Conservation (phyloP, 2,113 vertebrate genomes). For the Rhegmatorhina hoffmannsi region DNA sequence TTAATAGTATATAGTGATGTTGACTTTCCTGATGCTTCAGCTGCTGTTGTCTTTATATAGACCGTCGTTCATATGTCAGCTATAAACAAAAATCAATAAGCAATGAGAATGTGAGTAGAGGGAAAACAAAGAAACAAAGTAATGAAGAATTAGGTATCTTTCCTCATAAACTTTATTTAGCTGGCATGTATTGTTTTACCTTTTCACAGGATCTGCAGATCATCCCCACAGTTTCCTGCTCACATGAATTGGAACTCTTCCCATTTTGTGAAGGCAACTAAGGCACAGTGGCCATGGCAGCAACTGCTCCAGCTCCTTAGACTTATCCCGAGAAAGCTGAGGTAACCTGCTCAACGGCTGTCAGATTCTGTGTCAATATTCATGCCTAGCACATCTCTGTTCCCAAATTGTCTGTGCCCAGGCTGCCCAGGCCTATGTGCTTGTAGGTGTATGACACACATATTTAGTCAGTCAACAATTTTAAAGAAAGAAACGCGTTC, state of each 20-base stretch:
- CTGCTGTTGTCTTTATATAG: constrained; percentile 68
- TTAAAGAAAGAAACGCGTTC: not conserved
- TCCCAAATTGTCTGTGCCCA: not conserved
- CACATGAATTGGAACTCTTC: not conserved
- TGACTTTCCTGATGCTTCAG: constrained; percentile 62
- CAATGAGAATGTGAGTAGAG: constrained; percentile 60
- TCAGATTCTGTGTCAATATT: not conserved
- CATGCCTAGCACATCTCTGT: no score
- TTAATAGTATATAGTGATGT: constrained; percentile 10
- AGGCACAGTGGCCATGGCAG: not conserved
- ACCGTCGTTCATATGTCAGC: constrained; percentile 58
- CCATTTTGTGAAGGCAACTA: not conserved
- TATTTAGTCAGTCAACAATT: not conserved
- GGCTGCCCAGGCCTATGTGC: not conserved
- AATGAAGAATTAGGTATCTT: not conserved
- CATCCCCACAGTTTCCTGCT: not conserved
- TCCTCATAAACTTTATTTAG: not conserved
- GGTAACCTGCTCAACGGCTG: not conserved
- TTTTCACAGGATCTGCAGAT: not conserved
- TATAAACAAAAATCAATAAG: constrained; percentile 75
- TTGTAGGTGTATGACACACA: fast-evolving
- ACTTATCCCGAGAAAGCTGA: not conserved
- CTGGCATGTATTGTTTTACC: not conserved
- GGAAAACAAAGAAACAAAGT: constrained; percentile 28
- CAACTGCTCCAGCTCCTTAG: not conserved